Evolutionary conservation across 2,113 vertebrate genomes (phyloP), one percentile per base, ranked within the genome.

Genomic region (Aptenodytes forsteri): DNA sequence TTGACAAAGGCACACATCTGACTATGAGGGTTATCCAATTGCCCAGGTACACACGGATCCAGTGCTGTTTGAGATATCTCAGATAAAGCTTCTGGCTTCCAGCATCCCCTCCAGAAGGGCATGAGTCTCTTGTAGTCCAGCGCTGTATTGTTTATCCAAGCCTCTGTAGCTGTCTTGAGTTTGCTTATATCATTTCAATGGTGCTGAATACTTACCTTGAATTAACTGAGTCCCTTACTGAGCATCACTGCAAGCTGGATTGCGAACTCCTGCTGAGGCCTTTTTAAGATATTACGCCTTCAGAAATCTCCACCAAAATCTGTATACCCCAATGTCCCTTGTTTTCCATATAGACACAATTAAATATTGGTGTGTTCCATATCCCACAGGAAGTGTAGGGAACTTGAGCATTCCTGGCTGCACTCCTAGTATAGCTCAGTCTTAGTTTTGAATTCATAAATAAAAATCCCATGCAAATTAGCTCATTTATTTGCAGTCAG

Each of bases 361-460:
- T 78, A 95, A 83, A 71, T 67, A 54, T 40, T 30, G 13, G 10
- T 79, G 11, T 50, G 16, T 62, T 94, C 67, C 44, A 14, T 52
- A 66, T 56, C 13, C 72, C 1, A 0, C 27, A n/a, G 59, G 61
- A 95, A 96, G n/a, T 22, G 59, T 17, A 95, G 29, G 46, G 69
- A 95, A 89, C 78, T 36, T 75, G 70, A 87, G 7, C 34, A 88
- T 93, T 96, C 66, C 87, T 92, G 84, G 49, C 56, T 66, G n/a
- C 21, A 42, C 69, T 89, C 77, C 83, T 91, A 32, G 50, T 87
- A 83, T 50, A 79, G 36, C 54, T 91, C 40, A 89, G 40, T 36
- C 50, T 97, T 65, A 85, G 76, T 75, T 90, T 97, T 97, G 93
- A 98, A 97, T 96, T 95, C 89, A 98, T 97, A 96, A 97, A 91